Evolutionary conservation across 2,888 invertebrate species (phyloP), one percentile per base, ranked within the genome.

Genomic region (Pollenia amentaria): DNA sequence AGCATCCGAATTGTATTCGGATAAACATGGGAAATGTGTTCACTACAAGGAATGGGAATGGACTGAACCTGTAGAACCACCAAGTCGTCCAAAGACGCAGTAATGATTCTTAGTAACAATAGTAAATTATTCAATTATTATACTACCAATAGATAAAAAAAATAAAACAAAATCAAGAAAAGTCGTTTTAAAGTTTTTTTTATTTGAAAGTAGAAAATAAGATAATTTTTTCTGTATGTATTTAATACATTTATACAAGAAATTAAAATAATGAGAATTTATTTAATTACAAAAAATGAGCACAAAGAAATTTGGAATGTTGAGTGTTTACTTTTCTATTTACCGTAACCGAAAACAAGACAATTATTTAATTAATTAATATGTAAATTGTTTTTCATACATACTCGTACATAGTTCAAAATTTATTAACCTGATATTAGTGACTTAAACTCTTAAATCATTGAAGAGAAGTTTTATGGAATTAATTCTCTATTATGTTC

Each of bases 11-110:
- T 84, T 92, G 8, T 92, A 90, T 65, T 91, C 90, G 69, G 92
- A 92, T 78, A 89, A 90, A 18, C 82, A 89, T 69, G 89, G 90
- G 0, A 89, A 89, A 53, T 92, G 92, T 69, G 89, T 92, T 2
- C 90, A 90, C 80, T 92, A 92, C 46, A 85, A 89, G 0, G 90
- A 92, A 9, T 92, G 92, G 92, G 88, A 89, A 76, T 92, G 92
- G 92, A 90, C 91, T 60, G 91, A 91, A 42, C 90, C 91, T 40
- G 89, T 88, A 81, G 91, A 92, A 79, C 92, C 92, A 40, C 91
- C 92, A 84, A 92, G 92, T 82, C 90, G 91, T 2, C 92, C 92
- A 21, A 89, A 89, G 12, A 78, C 64, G 67, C 38, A 76, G 67
- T 72, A 85, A 18, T 60, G 0, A 29, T 51, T 42, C 69, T 51